Base-by-base conservation (phyloP, 1,140 invertebrate genomes). In the Drosophila athabasca region DNA sequence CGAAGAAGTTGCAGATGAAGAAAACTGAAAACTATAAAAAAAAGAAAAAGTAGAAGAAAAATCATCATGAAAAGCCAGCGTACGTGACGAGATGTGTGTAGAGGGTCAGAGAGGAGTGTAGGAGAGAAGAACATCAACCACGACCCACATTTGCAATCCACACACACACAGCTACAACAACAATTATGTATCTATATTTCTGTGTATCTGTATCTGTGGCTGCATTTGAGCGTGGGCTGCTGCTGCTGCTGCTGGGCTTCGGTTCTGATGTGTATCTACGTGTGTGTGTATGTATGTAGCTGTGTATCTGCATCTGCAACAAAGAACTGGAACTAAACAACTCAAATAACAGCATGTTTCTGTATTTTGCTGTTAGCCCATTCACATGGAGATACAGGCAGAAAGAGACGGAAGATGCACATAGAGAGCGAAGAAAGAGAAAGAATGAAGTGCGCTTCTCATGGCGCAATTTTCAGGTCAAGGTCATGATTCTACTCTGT, bases 311-410 rank as follows among this genome's bases (percentile, higher is more conserved):
- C 61, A 48, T 58, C 35, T 74, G 79, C 64, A 68, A 59, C 72
- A 85, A 76, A 68, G 72, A 77, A 69, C 66, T 53, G 13, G 76
- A 70, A 76, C 67, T 81, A 77, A 87, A 87, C 82, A 87, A 87
- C 82, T 84, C 73, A 87, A 84, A 87, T 87, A 74, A 81, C 80
- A 87, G 73, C 76, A 83, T 84, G 62, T 80, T 62, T 72, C 62
- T 19, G 48, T 62, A 62, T 73, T 66, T 68, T 65, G 59, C 61
- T 80, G 77, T 53, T 69, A 35, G 57, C 58, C 55, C 74, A 70
- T 70, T 70, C 73, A 59, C 77, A 81, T 48, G 17, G 22, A 69
- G 64, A 68, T 67, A 26, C 35, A 39, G 35, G 61, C 61, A 35
- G 64, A 19, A 19, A 48, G 50, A 46, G 65, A 13, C 11, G 35